Percentiles rank a stretch among this genome's conserved stretches.
These are phyloP conservation scores for Oryzias woworae DNA, from an alignment of 2,113 vertebrate species.

Conservation along the genomic window DNA sequence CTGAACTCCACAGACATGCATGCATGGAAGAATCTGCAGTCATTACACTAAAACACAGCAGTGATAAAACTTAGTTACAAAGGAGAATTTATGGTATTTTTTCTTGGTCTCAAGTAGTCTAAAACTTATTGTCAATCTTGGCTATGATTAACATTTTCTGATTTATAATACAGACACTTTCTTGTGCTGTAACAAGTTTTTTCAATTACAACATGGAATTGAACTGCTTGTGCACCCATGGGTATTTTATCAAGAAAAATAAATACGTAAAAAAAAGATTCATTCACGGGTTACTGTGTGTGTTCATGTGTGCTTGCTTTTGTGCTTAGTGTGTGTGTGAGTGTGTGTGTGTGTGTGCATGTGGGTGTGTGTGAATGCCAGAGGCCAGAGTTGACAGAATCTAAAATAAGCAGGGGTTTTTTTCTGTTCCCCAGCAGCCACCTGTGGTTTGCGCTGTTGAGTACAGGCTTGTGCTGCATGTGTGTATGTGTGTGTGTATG, in stretches of 20 bases:
- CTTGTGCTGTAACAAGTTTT: too few species aligned
- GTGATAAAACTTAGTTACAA: background rate
- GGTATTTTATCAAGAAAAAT: too few species aligned
- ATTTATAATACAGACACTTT: too few species aligned
- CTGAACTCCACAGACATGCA: background rate
- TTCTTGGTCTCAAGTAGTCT: background rate
- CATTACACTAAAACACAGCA: background rate
- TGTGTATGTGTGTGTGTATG: constrained; percentile 13
- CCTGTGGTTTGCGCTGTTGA: constrained; percentile 35
- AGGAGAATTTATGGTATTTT: background rate
- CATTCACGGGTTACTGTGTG: too few species aligned
- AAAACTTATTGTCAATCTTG: background rate
- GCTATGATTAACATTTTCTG: too few species aligned
- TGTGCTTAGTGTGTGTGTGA: too few species aligned
- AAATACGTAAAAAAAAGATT: too few species aligned
- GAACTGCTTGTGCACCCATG: too few species aligned
- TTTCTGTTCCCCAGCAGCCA: constrained; percentile 26
- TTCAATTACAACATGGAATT: too few species aligned
- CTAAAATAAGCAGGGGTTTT: constrained; percentile 40
- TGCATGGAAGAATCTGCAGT: background rate
- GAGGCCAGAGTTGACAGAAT: constrained; percentile 10
- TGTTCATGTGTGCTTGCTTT: too few species aligned
- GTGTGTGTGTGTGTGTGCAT: background rate
- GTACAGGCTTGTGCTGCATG: background rate
- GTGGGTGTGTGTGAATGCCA: constrained; percentile 6